Conservation (phyloP, 2,797 vertebrate species). For the Pseudomugil gertrudae region DNA sequence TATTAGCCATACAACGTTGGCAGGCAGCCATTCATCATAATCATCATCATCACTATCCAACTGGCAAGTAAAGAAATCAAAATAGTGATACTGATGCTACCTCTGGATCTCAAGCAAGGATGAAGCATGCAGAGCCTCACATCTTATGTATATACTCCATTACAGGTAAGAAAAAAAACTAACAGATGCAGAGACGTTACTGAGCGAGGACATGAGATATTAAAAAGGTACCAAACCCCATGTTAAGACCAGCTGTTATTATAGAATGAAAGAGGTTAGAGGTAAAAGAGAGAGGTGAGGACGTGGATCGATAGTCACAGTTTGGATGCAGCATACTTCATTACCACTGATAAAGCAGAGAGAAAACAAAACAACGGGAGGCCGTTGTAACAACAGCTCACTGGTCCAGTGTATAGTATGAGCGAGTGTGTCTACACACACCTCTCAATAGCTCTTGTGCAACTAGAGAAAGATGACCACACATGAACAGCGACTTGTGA, state of each 20-base stretch:
- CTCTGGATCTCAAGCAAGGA: slow-evolving; percentile 54
- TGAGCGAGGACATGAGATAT: slow-evolving; percentile 26
- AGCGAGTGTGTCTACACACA: slow-evolving; percentile 29
- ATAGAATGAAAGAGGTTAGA: neutral
- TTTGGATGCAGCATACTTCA: slow-evolving; percentile 67
- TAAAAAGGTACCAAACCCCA: slow-evolving; percentile 36
- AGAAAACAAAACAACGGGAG: slow-evolving; percentile 31
- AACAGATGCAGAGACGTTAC: slow-evolving; percentile 56
- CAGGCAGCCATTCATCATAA: slow-evolving; percentile 54
- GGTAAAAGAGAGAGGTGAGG: slow-evolving; percentile 2
- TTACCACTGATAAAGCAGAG: slow-evolving; percentile 51
- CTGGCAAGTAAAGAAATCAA: slow-evolving; percentile 58
- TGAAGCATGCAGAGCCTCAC: slow-evolving; percentile 72
- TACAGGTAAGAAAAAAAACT: slow-evolving; percentile 69
- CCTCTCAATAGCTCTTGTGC: slow-evolving; percentile 56
- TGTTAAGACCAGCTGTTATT: slow-evolving; percentile 54
- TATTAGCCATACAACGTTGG: slow-evolving; percentile 60
- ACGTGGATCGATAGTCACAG: slow-evolving; percentile 58
- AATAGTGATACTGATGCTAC: slow-evolving; percentile 48
- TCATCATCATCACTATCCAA: slow-evolving; percentile 40
- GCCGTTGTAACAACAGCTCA: slow-evolving; percentile 34
- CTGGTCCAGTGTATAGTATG: slow-evolving; percentile 73
- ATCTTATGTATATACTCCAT: slow-evolving; percentile 44
- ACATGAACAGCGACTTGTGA: slow-evolving; percentile 3
- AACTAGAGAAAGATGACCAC: slow-evolving; percentile 53